Evolutionary conservation across 2,797 vertebrate genomes (phyloP).

Genomic region (Sarcophilus harrisii): DNA sequence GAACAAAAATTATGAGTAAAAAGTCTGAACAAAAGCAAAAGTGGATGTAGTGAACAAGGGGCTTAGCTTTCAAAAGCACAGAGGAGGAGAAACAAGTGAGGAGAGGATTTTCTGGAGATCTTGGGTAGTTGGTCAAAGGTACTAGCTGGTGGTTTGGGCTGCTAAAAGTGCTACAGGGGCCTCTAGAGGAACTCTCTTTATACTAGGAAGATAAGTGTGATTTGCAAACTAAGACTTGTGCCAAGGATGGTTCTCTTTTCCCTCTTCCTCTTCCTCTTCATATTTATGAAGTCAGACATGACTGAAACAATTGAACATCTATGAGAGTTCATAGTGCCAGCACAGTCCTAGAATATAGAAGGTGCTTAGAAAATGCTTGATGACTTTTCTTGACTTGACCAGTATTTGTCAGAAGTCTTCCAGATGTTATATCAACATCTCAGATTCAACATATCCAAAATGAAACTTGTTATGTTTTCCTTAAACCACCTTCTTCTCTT

Average conservation of each 20-base stretch:
- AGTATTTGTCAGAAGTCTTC: neutral
- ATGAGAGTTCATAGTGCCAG: neutral
- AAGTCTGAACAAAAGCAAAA: neutral
- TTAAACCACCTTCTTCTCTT: neutral
- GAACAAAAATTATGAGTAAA: neutral
- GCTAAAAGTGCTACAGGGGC: neutral
- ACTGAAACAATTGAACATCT: too few relatives aligned
- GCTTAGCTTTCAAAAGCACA: neutral
- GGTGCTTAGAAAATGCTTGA: neutral
- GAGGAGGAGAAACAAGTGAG: neutral
- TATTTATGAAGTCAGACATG: too few relatives aligned
- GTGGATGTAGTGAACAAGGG: neutral
- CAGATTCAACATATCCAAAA: neutral
- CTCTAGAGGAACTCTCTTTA: neutral
- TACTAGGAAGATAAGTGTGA: neutral
- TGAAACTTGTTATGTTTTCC: neutral
- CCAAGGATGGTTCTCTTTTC: neutral
- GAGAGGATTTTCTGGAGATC: neutral
- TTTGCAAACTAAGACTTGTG: neutral
- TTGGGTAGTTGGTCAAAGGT: neutral
- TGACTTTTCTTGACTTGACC: neutral
- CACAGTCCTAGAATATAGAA: neutral
- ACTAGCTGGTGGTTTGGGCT: neutral
- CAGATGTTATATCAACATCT: neutral
- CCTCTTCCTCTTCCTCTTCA: too few relatives aligned